These are phyloP conservation scores for Sebastes oblongus DNA, from an alignment of 2,797 vertebrate species.

Conservation along the genomic window DNA sequence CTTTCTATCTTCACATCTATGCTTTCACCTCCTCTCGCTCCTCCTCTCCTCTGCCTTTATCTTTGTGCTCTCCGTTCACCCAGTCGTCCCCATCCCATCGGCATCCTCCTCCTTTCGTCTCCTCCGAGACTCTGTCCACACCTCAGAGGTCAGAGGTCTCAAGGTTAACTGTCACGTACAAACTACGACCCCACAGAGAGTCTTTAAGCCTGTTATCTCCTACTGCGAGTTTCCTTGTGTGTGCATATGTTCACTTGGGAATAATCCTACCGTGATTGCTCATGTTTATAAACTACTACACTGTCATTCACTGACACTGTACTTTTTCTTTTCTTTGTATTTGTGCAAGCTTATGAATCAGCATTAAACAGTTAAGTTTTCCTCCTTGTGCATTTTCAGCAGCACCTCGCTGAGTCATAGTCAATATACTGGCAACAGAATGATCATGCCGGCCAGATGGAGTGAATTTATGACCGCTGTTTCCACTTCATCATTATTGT, in stretches of 20 bases:
- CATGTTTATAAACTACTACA: neutral
- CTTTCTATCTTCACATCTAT: slow-evolving; percentile 25
- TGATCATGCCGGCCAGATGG: neutral
- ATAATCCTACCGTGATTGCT: neutral
- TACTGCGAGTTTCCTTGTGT: slow-evolving; percentile 12
- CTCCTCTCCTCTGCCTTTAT: slow-evolving; percentile 20
- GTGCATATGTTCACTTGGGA: slow-evolving; percentile 16
- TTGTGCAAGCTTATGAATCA: neutral
- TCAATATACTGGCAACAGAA: neutral
- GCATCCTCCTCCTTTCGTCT: slow-evolving; percentile 44
- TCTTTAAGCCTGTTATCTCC: slow-evolving; percentile 62
- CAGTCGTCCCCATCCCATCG: neutral
- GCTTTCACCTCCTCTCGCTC: slow-evolving; percentile 22
- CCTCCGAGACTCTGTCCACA: slow-evolving; percentile 43
- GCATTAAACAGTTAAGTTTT: neutral
- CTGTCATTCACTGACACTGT: neutral
- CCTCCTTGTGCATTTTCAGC: neutral
- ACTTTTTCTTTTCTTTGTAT: neutral
- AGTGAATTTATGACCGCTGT: slow-evolving; percentile 6
- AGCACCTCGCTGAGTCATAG: neutral
- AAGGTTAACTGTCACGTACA: slow-evolving; percentile 61
- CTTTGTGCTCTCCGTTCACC: neutral
- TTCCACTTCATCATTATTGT: neutral
- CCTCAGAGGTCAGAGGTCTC: slow-evolving; percentile 59
- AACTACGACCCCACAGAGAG: slow-evolving; percentile 60